These are phyloP conservation scores for Spialia ferax DNA, from an alignment of 2,888 invertebrate species.

Conservation along the genomic window DNA sequence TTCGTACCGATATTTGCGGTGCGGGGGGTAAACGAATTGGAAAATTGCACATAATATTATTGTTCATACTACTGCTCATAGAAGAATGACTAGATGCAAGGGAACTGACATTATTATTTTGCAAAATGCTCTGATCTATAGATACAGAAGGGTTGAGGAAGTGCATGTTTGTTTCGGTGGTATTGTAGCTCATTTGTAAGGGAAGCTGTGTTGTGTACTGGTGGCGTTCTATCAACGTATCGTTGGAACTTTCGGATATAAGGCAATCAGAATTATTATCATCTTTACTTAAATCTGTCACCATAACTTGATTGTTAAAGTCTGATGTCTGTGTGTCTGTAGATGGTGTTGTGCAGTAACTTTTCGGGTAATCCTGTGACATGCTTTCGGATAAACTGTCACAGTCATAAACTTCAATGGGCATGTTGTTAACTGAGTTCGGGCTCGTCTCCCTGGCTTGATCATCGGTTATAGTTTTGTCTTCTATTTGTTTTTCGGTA, in stretches of 20 bases:
- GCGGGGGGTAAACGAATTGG: slow-evolving; percentile 71
- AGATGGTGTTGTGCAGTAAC: slow-evolving; percentile 60
- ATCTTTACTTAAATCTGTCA: slow-evolving; percentile 74
- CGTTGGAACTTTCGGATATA: slow-evolving; percentile 71
- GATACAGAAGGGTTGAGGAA: slow-evolving; percentile 69
- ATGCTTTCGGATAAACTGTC: slow-evolving; percentile 73
- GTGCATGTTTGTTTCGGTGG: slow-evolving; percentile 65
- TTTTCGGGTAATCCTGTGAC: slow-evolving; percentile 69
- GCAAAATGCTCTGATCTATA: slow-evolving; percentile 67
- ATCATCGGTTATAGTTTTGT: slow-evolving; percentile 51
- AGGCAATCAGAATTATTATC: slow-evolving; percentile 76
- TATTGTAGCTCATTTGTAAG: slow-evolving; percentile 66
- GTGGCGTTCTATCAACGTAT: slow-evolving; percentile 68
- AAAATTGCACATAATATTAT: slow-evolving; percentile 78
- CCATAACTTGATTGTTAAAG: slow-evolving; percentile 60
- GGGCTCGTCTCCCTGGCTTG: slow-evolving; percentile 57
- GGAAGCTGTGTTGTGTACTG: slow-evolving; percentile 65
- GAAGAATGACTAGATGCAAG: slow-evolving; percentile 66
- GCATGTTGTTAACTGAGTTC: slow-evolving; percentile 67
- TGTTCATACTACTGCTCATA: slow-evolving; percentile 62
- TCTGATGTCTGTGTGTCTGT: slow-evolving; percentile 57
- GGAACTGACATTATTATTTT: slow-evolving; percentile 65
- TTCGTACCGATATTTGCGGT: slow-evolving; percentile 62
- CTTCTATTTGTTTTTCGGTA: slow-evolving; percentile 56
- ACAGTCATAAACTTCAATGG: slow-evolving; percentile 78